phyloP scores from a whole-genome alignment of 2,797 vertebrate species.

The Hirundo rustica region DNA sequence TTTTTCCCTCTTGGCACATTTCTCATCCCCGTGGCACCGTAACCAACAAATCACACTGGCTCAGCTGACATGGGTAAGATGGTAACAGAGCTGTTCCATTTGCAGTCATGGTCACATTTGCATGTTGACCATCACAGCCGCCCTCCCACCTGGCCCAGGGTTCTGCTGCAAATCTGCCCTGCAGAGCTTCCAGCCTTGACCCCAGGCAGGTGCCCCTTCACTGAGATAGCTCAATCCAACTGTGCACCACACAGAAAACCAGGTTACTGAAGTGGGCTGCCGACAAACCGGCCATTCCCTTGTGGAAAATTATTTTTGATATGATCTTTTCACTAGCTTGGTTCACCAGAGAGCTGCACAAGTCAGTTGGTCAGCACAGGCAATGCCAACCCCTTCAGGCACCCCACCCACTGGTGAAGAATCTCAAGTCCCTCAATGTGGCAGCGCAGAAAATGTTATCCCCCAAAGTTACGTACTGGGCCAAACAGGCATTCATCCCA shows the following conservation, averaged over 20 bases:
- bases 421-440: not conserved
- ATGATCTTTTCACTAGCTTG: not conserved
- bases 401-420: not conserved
- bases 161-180: not conserved
- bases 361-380: not conserved
- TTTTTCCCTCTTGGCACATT: not conserved
- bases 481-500: not conserved
- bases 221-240: not conserved
- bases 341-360: not conserved
- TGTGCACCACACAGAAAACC: fast-evolving
- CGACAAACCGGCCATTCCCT: not conserved
- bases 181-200: not conserved
- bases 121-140: not conserved
- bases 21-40: not conserved
- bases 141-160: not conserved
- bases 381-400: not conserved
- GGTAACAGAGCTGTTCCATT: not conserved
- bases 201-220: not conserved
- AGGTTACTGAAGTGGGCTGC: not conserved
- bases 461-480: not conserved
- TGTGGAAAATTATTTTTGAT: fast-evolving
- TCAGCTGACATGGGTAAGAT: not conserved
- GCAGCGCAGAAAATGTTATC: not conserved
- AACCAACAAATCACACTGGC: fast-evolving
- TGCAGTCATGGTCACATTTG: not conserved